Evolutionary conservation across 2,797 vertebrate species (phyloP).

Genomic region (Aldrovandia affinis): DNA sequence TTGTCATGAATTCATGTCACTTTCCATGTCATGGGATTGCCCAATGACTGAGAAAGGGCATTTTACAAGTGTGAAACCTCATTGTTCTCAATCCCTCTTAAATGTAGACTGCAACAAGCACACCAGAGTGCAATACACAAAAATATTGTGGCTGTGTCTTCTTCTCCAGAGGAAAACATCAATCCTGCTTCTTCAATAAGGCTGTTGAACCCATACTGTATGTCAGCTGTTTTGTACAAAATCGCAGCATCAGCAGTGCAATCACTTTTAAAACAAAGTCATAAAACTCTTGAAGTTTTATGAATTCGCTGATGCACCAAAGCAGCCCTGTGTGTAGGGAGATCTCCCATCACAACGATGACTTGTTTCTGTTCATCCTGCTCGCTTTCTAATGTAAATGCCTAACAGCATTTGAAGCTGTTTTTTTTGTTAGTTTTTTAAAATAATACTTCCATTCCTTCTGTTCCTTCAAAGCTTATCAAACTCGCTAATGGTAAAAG

Average conservation of each 20-base stretch:
- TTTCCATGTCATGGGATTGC: too few relatives aligned
- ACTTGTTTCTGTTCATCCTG: not conserved
- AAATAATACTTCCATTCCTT: not conserved
- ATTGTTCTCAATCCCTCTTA: too few relatives aligned
- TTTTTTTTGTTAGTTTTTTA: not conserved
- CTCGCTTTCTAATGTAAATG: constrained; percentile 25
- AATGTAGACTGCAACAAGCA: too few relatives aligned
- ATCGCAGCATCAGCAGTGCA: not conserved
- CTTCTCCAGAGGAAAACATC: not conserved
- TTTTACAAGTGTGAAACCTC: too few relatives aligned
- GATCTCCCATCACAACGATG: not conserved
- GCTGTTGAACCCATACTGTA: not conserved
- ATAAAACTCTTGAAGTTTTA: not conserved
- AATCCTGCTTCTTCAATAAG: not conserved
- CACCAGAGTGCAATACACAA: too few relatives aligned
- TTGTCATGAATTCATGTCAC: too few relatives aligned
- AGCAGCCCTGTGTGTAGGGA: not conserved
- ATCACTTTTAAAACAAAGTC: constrained; percentile 22
- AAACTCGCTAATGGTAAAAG: not conserved
- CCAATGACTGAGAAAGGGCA: too few relatives aligned
- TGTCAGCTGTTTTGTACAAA: constrained; percentile 22
- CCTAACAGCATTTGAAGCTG: not conserved
- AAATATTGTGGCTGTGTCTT: not conserved
- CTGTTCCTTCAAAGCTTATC: not conserved
- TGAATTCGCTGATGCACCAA: not conserved